Conservation (phyloP, 2,113 vertebrate species). For the Lophura nycthemera region DNA sequence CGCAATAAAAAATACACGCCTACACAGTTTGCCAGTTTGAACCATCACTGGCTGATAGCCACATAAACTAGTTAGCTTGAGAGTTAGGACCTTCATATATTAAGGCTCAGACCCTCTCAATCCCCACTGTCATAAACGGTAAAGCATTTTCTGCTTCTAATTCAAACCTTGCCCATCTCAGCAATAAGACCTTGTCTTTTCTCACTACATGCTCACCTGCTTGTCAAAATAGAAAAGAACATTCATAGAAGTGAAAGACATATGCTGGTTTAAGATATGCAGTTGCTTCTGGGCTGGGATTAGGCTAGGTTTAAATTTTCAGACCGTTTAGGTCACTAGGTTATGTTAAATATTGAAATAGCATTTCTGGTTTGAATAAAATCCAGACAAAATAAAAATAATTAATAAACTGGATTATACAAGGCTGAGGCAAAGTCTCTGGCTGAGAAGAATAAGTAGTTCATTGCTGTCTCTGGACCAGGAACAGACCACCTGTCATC, state of each 20-base stretch:
- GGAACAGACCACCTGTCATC: neutral
- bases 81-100: neutral
- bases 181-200: neutral
- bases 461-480: neutral
- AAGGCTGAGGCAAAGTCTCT: neutral
- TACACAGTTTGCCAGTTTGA: neutral
- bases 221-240: neutral
- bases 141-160: neutral
- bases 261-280: neutral
- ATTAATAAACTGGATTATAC: neutral
- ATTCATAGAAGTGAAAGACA: neutral
- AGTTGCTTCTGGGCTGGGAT: neutral
- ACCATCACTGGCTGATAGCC: neutral
- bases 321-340: neutral
- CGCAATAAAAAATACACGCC: neutral
- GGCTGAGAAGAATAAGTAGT: neutral
- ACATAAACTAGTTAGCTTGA: neutral
- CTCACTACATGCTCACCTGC: accelerated
- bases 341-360: neutral
- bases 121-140: neutral
- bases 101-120: neutral
- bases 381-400: neutral
- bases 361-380: neutral
- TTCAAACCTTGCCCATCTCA: neutral
- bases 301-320: neutral